Conservation (phyloP, 2,888 invertebrate species). For the Philonicus albiceps region DNA sequence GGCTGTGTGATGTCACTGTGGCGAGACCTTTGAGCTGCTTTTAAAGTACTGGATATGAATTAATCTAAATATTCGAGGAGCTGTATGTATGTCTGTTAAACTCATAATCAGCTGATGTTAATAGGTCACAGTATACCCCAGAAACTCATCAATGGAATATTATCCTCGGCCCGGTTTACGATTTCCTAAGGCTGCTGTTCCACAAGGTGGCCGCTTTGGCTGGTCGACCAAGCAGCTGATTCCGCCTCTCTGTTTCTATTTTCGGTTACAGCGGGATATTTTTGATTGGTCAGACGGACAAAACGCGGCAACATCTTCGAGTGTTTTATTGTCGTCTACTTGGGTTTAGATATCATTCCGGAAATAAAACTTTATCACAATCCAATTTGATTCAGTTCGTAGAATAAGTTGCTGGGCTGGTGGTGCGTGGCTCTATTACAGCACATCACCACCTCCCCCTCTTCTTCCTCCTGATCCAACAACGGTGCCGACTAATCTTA, state of each 20-base stretch:
- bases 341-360: neutral
- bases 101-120: neutral
- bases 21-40: neutral
- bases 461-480: neutral
- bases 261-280: neutral
- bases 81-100: neutral
- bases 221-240: neutral
- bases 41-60: neutral
- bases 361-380: slow-evolving; percentile 28
- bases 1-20: neutral
- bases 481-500: neutral
- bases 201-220: neutral
- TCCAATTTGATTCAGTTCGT: neutral
- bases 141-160: neutral
- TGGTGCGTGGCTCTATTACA: neutral
- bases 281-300: neutral
- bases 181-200: neutral
- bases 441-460: neutral
- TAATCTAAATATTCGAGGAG: neutral
- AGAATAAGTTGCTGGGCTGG: neutral
- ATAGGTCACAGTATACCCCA: neutral
- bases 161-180: neutral
- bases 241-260: neutral
- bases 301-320: neutral
- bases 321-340: neutral